These are phyloP conservation scores for Eupithecia tripunctaria DNA, from an alignment of 2,888 invertebrate species.

Conservation along the genomic window DNA sequence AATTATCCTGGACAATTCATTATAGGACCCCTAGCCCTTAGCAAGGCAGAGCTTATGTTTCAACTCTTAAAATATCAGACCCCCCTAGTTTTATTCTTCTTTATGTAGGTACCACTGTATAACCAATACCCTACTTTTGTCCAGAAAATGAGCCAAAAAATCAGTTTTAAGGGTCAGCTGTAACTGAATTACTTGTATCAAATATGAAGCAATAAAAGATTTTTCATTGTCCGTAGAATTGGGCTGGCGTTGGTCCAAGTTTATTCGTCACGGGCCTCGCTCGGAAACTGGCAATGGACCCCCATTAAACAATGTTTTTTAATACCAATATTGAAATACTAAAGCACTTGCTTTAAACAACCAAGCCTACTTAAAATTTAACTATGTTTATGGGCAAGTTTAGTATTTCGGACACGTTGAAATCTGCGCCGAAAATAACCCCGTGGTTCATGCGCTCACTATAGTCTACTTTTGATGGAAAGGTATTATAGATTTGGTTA, in stretches of 20 bases:
- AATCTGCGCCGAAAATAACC: not conserved
- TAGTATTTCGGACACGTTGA: not conserved
- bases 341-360: not conserved
- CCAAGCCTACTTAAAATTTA: not conserved
- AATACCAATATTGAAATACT: conserved; percentile 26
- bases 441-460: not conserved
- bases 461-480: not conserved
- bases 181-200: conserved; percentile 20
- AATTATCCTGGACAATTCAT: no score
- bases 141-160: conserved; percentile 11
- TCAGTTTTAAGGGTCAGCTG: conserved; percentile 16
- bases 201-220: conserved; percentile 21
- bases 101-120: not conserved
- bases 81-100: not conserved
- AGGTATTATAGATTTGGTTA: not conserved
- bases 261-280: conserved; percentile 56
- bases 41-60: not conserved
- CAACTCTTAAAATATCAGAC: not conserved
- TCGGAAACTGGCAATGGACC: conserved; percentile 53
- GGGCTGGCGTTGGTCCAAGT: conserved; percentile 64
- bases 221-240: conserved; percentile 54
- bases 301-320: conserved; percentile 49
- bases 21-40: no score
- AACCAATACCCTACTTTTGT: not conserved
- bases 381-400: not conserved